Evolutionary conservation across 2,888 invertebrate genomes (phyloP).

Genomic region (Shargacucullia verbasci): DNA sequence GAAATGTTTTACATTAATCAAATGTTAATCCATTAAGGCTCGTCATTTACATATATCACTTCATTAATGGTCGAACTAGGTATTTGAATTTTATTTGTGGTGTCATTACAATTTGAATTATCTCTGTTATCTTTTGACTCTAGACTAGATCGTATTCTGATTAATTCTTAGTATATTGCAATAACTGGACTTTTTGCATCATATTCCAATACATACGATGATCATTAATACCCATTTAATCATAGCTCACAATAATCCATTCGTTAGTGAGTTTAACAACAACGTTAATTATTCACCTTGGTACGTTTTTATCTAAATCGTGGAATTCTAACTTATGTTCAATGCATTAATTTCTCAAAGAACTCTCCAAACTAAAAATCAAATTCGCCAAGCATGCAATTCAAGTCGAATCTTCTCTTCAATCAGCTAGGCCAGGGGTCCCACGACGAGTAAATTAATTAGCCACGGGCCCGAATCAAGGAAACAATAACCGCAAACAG

Average conservation of each 20-base stretch:
- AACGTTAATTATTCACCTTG: neutral
- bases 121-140: neutral
- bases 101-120: neutral
- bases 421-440: constrained; percentile 55
- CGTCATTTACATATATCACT: too few relatives aligned
- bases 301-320: too few relatives aligned
- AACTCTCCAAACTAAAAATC: constrained; percentile 16
- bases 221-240: constrained; percentile 25
- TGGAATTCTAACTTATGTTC: too few relatives aligned
- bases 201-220: neutral
- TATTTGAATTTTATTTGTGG: too few relatives aligned
- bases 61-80: too few relatives aligned
- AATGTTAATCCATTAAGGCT: too few relatives aligned
- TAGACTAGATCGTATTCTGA: neutral
- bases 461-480: constrained; percentile 78
- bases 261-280: neutral
- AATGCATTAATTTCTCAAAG: neutral
- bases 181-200: constrained; percentile 26
- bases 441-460: constrained; percentile 79
- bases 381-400: constrained; percentile 13
- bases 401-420: constrained; percentile 27
- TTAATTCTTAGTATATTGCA: constrained; percentile 7
- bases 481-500: constrained; percentile 86
- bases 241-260: constrained; percentile 17
- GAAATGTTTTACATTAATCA: too few relatives aligned